A percentile compares a stretch with the other conserved stretches of the same genome.
These are phyloP conservation scores for Bungarus multicinctus DNA, from an alignment of 2,113 vertebrate genomes.

Conservation along the genomic window DNA sequence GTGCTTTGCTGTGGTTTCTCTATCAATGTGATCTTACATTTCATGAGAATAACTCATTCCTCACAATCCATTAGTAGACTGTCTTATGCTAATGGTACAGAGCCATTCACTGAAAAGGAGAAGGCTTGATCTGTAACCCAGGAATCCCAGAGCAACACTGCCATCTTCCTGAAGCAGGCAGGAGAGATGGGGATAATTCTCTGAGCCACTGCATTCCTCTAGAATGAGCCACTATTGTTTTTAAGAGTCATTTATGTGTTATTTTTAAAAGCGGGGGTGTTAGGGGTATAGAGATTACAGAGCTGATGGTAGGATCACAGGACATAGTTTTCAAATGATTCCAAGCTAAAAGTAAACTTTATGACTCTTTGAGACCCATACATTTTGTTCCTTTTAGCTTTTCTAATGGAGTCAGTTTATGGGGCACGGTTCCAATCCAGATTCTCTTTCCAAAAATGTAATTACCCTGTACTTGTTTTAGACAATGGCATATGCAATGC, in stretches of 20 bases:
- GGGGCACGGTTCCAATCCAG: constrained; percentile 32
- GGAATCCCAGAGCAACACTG: constrained; percentile 83
- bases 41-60: constrained; percentile 59
- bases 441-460: constrained; percentile 36
- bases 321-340: constrained; percentile 56
- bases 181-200: constrained; percentile 31
- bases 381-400: constrained; percentile 16
- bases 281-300: constrained; percentile 32
- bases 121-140: background rate
- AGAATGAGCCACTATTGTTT: constrained; percentile 43
- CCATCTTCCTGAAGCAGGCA: constrained; percentile 85
- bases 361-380: constrained; percentile 26
- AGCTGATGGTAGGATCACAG: constrained; percentile 42
- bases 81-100: constrained; percentile 40
- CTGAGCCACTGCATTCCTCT: constrained; percentile 50
- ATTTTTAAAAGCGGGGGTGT: constrained; percentile 56
- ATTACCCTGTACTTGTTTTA: constrained; percentile 15
- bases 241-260: constrained; percentile 46
- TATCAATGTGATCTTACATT: constrained; percentile 64
- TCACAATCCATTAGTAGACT: constrained; percentile 53
- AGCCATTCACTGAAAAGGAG: constrained; percentile 47
- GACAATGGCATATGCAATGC: constrained; percentile 17
- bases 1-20: constrained; percentile 53
- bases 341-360: constrained; percentile 51
- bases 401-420: constrained; percentile 27